Evolutionary conservation across 2,888 invertebrate genomes (phyloP), one percentile per base, ranked within the genome.

Genomic region (Terebella lapidaria): DNA sequence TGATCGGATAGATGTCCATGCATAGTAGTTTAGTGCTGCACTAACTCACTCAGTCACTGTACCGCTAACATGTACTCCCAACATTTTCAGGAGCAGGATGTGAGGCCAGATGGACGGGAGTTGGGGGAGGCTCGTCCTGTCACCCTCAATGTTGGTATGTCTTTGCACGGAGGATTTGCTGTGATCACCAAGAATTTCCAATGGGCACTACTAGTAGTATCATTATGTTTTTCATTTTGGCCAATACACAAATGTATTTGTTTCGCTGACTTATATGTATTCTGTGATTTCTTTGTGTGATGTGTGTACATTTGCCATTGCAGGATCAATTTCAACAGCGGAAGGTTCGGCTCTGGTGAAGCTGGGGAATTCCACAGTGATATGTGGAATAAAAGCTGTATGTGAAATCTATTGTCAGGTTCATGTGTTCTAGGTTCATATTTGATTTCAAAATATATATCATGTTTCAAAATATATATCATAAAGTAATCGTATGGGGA

Each of bases 311-410:
- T 35, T 55, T 0, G 52, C 15, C 22, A 54, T 56, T 53, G 4
- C 54, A 73, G 76, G 75, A 27, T 74, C 76, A 61, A 70, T 79
- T 1, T 68, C 71, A 15, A 78, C 79, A 54, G 78, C 77, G 3
- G 76, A 78, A 52, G 79, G 79, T 4, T 79, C 78, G 20, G 72
- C 78, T 3, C 66, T 79, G 30, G 74, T 79, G 15, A 77, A 75
- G 57, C 63, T 91, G 71, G 93, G 93, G 24, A 88, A 89, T 72
- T 91, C 92, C 1, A 87, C 88, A 52, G 87, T 91, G 45, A 84
- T 91, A 54, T 92, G 92, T 82, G 92, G 92, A 3, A 88, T 92
- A 59, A 90, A 91, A 84, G 88, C 90, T 70, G 91, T 91, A 84
- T 84, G 82, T 78, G 29, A 35, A 35, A 18, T 18, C 10, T 18